Evolutionary conservation across 2,888 invertebrate genomes (phyloP).

Genomic region (Drosophila antonietae): DNA sequence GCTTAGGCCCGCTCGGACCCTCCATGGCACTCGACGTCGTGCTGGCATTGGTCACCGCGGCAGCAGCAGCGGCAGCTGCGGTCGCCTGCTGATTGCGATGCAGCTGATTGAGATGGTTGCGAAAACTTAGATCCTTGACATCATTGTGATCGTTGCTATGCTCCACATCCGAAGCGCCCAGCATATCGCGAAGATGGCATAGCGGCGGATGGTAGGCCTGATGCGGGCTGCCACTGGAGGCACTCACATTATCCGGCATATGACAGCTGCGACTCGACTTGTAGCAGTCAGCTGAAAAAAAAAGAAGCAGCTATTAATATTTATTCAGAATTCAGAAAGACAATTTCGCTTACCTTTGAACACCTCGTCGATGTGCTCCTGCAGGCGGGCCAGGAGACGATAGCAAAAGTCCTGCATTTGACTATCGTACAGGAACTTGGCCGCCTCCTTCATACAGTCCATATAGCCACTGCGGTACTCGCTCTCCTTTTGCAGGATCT

Average conservation of each 20-base stretch:
- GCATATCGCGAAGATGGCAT: constrained; percentile 85
- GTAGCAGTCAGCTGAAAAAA: constrained; percentile 81
- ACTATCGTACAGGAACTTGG: constrained; percentile 94
- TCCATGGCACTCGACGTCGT: constrained; percentile 48
- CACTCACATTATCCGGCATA: constrained; percentile 86
- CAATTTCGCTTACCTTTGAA: constrained; percentile 85
- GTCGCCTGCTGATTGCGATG: constrained; percentile 70
- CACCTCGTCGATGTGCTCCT: constrained; percentile 91
- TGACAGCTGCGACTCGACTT: constrained; percentile 81
- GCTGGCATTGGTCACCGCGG: constrained; percentile 53
- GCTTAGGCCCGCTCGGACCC: constrained; percentile 41
- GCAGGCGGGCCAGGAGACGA: constrained; percentile 92
- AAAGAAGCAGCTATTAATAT: neutral
- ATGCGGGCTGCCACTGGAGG: constrained; percentile 86
- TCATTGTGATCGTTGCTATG: constrained; percentile 85
- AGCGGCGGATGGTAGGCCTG: constrained; percentile 84
- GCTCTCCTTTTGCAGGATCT: constrained; percentile 84
- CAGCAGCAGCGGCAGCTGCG: constrained; percentile 62
- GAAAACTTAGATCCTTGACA: constrained; percentile 84
- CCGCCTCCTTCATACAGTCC: constrained; percentile 95
- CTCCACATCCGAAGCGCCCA: constrained; percentile 83
- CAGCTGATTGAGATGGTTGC: constrained; percentile 82
- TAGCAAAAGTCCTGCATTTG: constrained; percentile 93
- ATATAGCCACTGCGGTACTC: constrained; percentile 93
- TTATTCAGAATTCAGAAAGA: too few relatives aligned